Evolutionary conservation across 2,888 invertebrate species (phyloP).

Genomic region (Linyphia triangularis): DNA sequence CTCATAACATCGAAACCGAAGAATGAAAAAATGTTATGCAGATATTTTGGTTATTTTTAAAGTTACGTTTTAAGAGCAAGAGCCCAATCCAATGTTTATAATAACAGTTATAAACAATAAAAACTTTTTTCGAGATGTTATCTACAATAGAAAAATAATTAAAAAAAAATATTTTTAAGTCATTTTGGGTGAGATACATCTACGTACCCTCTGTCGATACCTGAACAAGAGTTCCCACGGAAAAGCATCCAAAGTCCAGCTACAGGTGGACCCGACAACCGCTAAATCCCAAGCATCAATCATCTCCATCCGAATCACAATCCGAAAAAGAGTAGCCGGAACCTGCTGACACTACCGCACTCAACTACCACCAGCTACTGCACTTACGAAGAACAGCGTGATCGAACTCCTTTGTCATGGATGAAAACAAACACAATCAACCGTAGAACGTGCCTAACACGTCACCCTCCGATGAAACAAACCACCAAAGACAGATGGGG

Average conservation of each 20-base stretch:
- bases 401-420: conserved; percentile 42
- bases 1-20: too few relatives aligned
- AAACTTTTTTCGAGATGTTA: too few relatives aligned
- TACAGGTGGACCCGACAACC: conserved; percentile 46
- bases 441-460: conserved; percentile 32
- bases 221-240: conserved; percentile 70
- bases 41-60: too few relatives aligned
- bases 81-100: too few relatives aligned
- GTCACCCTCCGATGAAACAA: conserved; percentile 25
- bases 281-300: conserved; percentile 71
- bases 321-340: background rate
- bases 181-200: too few relatives aligned
- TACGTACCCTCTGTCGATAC: conserved; percentile 39
- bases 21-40: too few relatives aligned
- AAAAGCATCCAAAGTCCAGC: conserved; percentile 73
- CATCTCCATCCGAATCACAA: conserved; percentile 57
- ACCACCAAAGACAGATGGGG: conserved; percentile 15
- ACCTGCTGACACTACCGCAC: background rate
- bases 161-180: too few relatives aligned
- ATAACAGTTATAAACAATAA: too few relatives aligned
- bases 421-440: conserved; percentile 37
- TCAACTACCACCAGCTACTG: background rate
- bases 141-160: too few relatives aligned
- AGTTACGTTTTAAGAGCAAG: too few relatives aligned
- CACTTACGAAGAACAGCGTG: conserved; percentile 20